Evolutionary conservation across 2,888 invertebrate species (phyloP).

Genomic region (Erebia aethiops): DNA sequence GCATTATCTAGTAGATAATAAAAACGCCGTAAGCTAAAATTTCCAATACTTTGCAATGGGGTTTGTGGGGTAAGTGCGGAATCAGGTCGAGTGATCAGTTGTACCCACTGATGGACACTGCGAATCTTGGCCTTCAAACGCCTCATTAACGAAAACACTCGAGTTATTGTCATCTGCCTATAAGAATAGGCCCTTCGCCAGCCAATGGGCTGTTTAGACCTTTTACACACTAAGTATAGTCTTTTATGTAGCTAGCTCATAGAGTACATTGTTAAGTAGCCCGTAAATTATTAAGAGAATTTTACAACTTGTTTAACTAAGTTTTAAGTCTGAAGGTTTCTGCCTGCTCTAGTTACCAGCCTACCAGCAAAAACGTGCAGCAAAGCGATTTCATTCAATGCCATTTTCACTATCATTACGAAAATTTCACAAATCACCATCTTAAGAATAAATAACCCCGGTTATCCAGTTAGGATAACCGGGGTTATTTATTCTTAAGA

Average conservation of each 20-base stretch:
- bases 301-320: no score
- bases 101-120: conserved; percentile 57
- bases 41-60: conserved; percentile 37
- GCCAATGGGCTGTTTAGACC: conserved; percentile 15
- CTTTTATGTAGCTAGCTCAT: neutral
- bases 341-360: no score
- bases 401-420: no score
- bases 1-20: neutral
- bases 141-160: conserved; percentile 61
- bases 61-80: conserved; percentile 40
- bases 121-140: conserved; percentile 59
- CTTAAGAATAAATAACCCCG: no score
- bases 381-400: no score
- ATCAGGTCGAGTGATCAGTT: conserved; percentile 64
- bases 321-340: no score
- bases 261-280: no score
- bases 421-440: no score
- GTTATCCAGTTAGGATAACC: no score
- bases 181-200: conserved; percentile 28
- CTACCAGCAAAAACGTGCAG: no score
- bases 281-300: no score
- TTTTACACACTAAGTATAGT: neutral
- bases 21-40: conserved; percentile 15
- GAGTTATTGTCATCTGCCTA: conserved; percentile 50
- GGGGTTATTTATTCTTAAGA: no score